A percentile compares a stretch with the other conserved stretches of the same genome.
Evolutionary conservation across 2,888 invertebrate genomes (phyloP).

Genomic region (Nyleta sp.): DNA sequence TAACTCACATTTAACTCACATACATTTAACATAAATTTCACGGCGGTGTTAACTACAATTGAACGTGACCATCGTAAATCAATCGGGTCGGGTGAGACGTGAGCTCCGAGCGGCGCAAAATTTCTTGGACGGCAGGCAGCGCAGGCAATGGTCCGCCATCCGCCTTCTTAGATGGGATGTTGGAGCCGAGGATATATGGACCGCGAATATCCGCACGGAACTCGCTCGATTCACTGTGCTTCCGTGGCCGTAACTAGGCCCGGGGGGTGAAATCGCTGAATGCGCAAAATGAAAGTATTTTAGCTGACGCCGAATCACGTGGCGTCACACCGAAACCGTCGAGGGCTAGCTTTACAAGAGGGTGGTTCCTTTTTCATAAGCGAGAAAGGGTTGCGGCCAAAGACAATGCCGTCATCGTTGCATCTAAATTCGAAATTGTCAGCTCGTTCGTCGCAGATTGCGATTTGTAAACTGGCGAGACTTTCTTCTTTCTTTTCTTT

Average conservation of each 20-base stretch:
- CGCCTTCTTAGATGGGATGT: conserved; percentile 41
- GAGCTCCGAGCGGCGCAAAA: no score
- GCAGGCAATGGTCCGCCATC: no score
- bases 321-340: no score
- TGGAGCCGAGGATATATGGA: conserved; percentile 35
- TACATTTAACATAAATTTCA: conserved; percentile 57
- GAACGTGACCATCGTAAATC: conserved; percentile 59
- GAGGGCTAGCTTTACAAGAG: no score
- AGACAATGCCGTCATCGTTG: conserved; percentile 77
- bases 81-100: no score
- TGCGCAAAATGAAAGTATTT: conserved; percentile 76
- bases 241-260: conserved; percentile 66
- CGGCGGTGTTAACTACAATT: conserved; percentile 55
- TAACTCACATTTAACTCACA: conserved; percentile 54
- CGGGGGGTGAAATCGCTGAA: conserved; percentile 73
- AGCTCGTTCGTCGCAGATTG: conserved; percentile 69
- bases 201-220: conserved; percentile 50
- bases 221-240: conserved; percentile 47
- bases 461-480: no score
- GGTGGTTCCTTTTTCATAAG: conserved; percentile 76
- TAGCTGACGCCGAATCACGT: conserved; percentile 72
- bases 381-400: conserved; percentile 69
- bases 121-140: conserved; percentile 35
- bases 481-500: no score
- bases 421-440: conserved; percentile 79